These are phyloP conservation scores for Leuctra nigra DNA, from an alignment of 2,888 invertebrate genomes.

Conservation along the genomic window DNA sequence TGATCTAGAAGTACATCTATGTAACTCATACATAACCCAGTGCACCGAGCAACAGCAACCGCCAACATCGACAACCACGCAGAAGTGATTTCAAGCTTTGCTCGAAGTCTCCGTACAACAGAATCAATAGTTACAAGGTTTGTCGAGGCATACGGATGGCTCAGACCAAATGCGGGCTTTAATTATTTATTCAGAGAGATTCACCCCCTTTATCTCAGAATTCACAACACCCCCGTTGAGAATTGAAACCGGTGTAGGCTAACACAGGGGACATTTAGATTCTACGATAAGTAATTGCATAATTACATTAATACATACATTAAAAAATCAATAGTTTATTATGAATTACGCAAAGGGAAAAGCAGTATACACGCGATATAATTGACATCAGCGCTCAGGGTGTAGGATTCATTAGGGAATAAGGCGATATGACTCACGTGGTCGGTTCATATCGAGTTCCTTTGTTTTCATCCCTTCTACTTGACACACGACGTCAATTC, in stretches of 20 bases:
- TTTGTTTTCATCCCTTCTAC: too few species aligned
- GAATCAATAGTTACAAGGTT: not conserved
- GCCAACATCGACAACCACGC: not conserved
- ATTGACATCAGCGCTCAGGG: too few species aligned
- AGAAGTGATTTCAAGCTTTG: not conserved
- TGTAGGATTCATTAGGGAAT: too few species aligned
- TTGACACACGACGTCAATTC: too few species aligned
- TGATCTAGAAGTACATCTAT: too few species aligned
- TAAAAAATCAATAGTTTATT: not conserved
- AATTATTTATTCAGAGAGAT: constrained; percentile 4
- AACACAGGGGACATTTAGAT: constrained; percentile 4
- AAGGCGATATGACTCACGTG: too few species aligned
- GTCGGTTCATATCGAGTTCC: too few species aligned
- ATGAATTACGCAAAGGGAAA: too few species aligned
- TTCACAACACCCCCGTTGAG: not conserved
- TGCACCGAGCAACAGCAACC: too few species aligned
- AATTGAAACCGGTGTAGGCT: not conserved
- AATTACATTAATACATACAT: constrained; percentile 7
- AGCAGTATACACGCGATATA: too few species aligned
- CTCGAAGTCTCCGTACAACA: not conserved
- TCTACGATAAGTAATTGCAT: constrained; percentile 11
- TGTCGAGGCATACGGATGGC: not conserved
- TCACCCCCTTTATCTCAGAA: constrained; percentile 3
- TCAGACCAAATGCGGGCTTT: constrained; percentile 1
- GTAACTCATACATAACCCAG: too few species aligned